Evolutionary conservation across 2,113 vertebrate species (phyloP).

Genomic region (Myotis yumanensis): DNA sequence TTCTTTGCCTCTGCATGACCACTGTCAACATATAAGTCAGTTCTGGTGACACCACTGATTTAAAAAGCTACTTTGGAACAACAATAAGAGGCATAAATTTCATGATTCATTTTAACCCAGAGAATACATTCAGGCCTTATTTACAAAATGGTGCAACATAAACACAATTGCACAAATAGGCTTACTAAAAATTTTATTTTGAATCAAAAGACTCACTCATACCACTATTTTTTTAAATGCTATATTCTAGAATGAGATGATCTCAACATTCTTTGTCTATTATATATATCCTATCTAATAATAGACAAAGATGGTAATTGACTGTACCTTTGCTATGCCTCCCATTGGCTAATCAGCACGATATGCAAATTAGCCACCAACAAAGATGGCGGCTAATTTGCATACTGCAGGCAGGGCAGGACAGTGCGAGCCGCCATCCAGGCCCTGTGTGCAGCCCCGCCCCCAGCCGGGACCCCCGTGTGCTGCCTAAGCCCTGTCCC

Average conservation of each 20-base stretch:
- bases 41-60: neutral
- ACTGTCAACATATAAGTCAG: neutral
- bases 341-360: too few relatives aligned
- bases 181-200: neutral
- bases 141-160: neutral
- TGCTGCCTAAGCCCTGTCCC: too few relatives aligned
- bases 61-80: neutral
- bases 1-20: slow-evolving; percentile 25
- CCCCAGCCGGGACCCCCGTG: too few relatives aligned
- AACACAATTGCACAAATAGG: neutral
- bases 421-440: too few relatives aligned
- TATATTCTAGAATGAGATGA: neutral
- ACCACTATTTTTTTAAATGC: neutral
- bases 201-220: neutral
- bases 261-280: neutral
- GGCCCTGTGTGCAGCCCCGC: too few relatives aligned
- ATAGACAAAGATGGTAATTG: too few relatives aligned
- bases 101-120: neutral
- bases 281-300: too few relatives aligned
- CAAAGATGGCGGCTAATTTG: too few relatives aligned
- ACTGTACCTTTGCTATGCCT: too few relatives aligned
- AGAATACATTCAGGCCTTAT: neutral
- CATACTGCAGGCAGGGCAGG: too few relatives aligned
- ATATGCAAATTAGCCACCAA: too few relatives aligned
- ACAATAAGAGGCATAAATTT: neutral